Evolutionary conservation across 2,797 vertebrate species (phyloP).

Genomic region (Sciurus vulgaris): DNA sequence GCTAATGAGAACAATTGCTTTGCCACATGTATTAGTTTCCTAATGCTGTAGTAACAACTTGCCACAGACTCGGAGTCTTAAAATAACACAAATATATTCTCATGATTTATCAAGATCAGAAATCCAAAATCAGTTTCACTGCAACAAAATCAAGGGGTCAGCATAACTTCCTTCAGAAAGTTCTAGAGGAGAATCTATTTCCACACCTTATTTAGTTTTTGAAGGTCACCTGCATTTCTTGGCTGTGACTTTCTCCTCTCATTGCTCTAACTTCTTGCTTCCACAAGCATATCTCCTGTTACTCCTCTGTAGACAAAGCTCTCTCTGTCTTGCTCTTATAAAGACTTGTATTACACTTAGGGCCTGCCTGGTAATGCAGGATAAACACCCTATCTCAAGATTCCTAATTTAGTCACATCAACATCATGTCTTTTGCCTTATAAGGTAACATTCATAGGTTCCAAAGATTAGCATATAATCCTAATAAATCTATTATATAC

Average conservation of each 20-base stretch:
- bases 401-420: neutral
- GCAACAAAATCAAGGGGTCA: neutral
- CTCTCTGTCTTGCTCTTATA: neutral
- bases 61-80: neutral
- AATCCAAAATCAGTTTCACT: neutral
- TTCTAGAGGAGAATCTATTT: neutral
- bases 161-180: neutral
- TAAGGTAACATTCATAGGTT: neutral
- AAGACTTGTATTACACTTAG: slow-evolving; percentile 13
- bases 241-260: neutral
- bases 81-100: neutral
- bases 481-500: neutral
- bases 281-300: neutral
- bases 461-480: neutral
- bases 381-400: neutral
- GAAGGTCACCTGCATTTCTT: neutral
- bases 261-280: neutral
- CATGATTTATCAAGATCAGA: neutral
- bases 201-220: neutral
- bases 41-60: neutral
- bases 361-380: neutral
- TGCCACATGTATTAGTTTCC: neutral
- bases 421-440: neutral
- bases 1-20: neutral
- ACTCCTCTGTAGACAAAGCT: neutral